These are phyloP conservation scores for Ridgeia piscesae DNA, from an alignment of 1,140 invertebrate genomes.

Conservation along the genomic window DNA sequence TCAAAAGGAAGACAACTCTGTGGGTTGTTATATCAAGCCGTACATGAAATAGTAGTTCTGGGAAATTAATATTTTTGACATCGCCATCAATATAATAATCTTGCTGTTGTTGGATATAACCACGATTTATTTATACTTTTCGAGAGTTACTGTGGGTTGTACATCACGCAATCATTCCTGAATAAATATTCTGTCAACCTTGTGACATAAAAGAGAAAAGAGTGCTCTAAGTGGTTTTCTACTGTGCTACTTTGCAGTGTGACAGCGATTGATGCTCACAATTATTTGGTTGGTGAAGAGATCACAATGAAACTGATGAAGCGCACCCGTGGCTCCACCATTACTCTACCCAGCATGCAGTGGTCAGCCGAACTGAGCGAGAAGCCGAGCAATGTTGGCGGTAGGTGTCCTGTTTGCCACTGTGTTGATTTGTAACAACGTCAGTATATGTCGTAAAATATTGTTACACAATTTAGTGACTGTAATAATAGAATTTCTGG, in stretches of 20 bases:
- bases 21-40: too few relatives aligned
- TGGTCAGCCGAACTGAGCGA: slow-evolving; percentile 42
- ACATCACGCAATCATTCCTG: too few relatives aligned
- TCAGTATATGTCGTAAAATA: neutral
- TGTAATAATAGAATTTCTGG: neutral
- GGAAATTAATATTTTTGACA: too few relatives aligned
- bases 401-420: slow-evolving; percentile 31
- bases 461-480: neutral
- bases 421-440: neutral
- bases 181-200: too few relatives aligned
- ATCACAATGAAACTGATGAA: slow-evolving; percentile 86
- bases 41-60: too few relatives aligned
- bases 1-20: too few relatives aligned
- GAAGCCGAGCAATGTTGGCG: slow-evolving; percentile 41
- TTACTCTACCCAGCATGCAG: slow-evolving; percentile 68
- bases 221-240: neutral
- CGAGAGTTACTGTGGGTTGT: too few relatives aligned
- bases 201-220: too few relatives aligned
- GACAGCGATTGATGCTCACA: slow-evolving; percentile 62
- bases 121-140: too few relatives aligned
- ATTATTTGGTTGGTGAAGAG: slow-evolving; percentile 69
- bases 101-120: too few relatives aligned
- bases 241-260: slow-evolving; percentile 59
- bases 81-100: too few relatives aligned
- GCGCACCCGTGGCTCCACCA: slow-evolving; percentile 74